Evolutionary conservation across 2,797 vertebrate genomes (phyloP), one percentile per base, ranked within the genome.

Genomic region (Pelobates cultripes): DNA sequence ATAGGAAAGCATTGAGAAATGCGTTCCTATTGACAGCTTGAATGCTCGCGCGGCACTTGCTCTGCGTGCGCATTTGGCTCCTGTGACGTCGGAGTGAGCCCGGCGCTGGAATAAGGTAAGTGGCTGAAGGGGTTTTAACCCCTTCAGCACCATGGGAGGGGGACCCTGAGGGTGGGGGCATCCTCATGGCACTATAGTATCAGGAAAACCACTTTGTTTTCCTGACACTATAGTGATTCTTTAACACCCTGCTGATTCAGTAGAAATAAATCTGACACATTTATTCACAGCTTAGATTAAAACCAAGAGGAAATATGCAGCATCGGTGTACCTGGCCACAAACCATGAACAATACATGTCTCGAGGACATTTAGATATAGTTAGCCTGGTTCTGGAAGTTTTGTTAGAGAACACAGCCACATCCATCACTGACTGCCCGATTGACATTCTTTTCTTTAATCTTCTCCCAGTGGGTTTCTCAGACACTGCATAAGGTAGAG

Each of bases 331-430:
- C 9, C 3, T 28, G 17, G 61, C 70, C 75, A 57, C 55, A 28
- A 64, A 41, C 12, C 71, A 73, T 60, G 47, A 73, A 61, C 84
- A 70, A 55, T 83, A 0, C 14, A 4, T 4, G 10, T n/a, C 55
- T 12, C 4, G 55, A 57, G 55, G 4, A 4, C 13, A 57, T 66
- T 55, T 15, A 43, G 43, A 55, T 43, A 0, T 63, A 57, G 28
- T 72, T 80, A 47, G 57, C 44, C 78, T 64, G 74, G 53, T 42
- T n/a, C 55, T 12, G 71, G 17, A 41, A 55, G 51, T 77, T 74
- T 7, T 77, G 73, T 83, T 83, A 67, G 42, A 28, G 80, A 85
- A 43, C 0, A 17, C 2, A 2, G 53, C 14, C 1, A 61, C 78
- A 85, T 61, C 45, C 71, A 73, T 43, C 13, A 72, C 60, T 75